Evolutionary conservation across 1,140 invertebrate genomes (phyloP), one percentile per base, ranked within the genome.

Genomic region (Orchestia grillus): DNA sequence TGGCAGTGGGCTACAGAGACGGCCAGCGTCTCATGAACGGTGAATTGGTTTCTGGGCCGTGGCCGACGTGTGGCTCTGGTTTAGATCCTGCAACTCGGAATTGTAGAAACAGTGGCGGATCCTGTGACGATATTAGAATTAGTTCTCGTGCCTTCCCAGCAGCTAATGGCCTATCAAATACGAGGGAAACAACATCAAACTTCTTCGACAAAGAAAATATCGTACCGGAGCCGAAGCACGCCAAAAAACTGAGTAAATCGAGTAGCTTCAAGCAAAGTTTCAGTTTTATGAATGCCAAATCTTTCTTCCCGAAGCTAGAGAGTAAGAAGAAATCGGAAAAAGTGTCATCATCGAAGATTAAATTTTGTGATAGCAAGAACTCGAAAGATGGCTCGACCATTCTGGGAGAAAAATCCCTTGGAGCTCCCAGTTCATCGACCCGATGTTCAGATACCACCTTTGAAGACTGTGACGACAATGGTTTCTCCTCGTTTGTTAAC

Each of bases 221-320:
- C 41, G 43, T 94, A 36, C 92, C 92, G 4, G 92, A 94, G 43
- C 15, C 40, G 8, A 94, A 94, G 44, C 43, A 47, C 1, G 11
- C 92, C 6, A 94, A 94, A 45, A 94, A 94, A n/a, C 40, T 94
- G 6, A 94, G 92, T 47, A 94, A 94, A 94, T 94, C 92, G 6
- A 94, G 92, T 94, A 94, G 92, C 40, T 94, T 94, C 92, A 94
- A 45, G 47, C 92, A 94, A n/a, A 94, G 92, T 45, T 94, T 94
- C 41, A 94, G 92, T 47, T 94, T 94, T n/a, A 94, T 94, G 36
- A 47, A 44, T n/a, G 44, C 43, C 92, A 94, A 94, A 40, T 94
- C 92, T 47, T 94, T 94, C 44, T 94, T 94, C 43, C 92, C 92
- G 19, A 94, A 45, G 40, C 92, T 94, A 45, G 92, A 94, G 3